Conservation (phyloP, 2,888 invertebrate genomes). For the Drosophila sordidula region DNA sequence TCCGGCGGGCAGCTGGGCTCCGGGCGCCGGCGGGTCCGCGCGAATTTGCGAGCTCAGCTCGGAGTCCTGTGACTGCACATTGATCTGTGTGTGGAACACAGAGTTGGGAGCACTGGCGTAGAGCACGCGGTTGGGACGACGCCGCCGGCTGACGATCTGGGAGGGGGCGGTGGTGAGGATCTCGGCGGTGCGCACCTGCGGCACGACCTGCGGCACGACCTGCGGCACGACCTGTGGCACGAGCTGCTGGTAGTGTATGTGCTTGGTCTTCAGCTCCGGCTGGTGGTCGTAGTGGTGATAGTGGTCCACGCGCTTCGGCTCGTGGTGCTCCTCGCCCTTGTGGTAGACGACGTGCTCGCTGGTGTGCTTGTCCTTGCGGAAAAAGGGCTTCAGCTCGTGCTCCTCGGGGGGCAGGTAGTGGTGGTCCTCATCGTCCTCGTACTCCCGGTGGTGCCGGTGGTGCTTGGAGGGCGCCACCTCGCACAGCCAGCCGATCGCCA, state of each 20-base stretch:
- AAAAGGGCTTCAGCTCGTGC: conserved; percentile 40
- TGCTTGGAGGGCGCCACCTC: conserved; percentile 61
- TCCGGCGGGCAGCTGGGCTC: conserved; percentile 34
- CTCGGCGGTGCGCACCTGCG: conserved; percentile 43
- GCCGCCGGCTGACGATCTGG: conserved; percentile 41
- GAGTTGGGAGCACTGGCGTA: conserved; percentile 76
- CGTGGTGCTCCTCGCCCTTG: conserved; percentile 56
- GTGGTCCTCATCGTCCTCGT: conserved; percentile 51
- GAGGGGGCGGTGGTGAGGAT: conserved; percentile 47
- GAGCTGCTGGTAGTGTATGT: conserved; percentile 64
- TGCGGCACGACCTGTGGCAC: conserved; percentile 41
- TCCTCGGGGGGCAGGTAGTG: conserved; percentile 60
- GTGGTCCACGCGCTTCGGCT: conserved; percentile 71
- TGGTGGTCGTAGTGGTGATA: conserved; percentile 71
- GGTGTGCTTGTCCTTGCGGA: conserved; percentile 62
- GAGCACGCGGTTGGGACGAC: conserved; percentile 57
- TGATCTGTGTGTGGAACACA: conserved; percentile 78
- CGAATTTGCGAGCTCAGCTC: conserved; percentile 57
- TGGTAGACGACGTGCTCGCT: conserved; percentile 63
- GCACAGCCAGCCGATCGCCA: conserved; percentile 42
- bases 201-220: conserved; percentile 26
- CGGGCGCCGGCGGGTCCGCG: conserved; percentile 19
- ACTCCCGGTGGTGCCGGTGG: conserved; percentile 47
- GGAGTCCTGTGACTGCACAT: conserved; percentile 76
- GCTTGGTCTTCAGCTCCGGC: conserved; percentile 56